Base-by-base conservation (phyloP, 2,797 vertebrate species). In the Sebastes hubbsi region DNA sequence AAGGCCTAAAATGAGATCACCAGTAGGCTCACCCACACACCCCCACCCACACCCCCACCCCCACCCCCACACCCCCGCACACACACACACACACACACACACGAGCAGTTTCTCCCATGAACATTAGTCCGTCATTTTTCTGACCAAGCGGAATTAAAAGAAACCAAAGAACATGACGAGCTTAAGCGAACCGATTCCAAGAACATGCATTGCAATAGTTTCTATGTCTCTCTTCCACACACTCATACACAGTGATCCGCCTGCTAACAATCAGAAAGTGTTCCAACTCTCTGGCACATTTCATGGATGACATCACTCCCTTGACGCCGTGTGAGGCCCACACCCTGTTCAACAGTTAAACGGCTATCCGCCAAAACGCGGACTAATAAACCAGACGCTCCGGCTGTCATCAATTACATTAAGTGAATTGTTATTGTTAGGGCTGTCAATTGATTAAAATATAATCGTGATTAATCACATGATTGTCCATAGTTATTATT, bases 281-380 rank as follows among this genome's bases (percentile, higher is more conserved):
- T 92, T 93, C 87, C 90, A 90, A 79, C 67, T 87, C 85, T 89
- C 76, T 89, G 90, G 90, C 87, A 91, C 83, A 80, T 88, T 87
- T 88, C 61, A 67, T 29, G 73, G 61, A 93, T 95, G 91, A 95
- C 92, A 90, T 96, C 94, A 95, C 84, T 90, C 89, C 80, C 87
- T 64, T 60, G 84, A 91, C 80, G 54, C 77, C 24, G 68, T 85
- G 82, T 80, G 80, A 89, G 88, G 87, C 84, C 91, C 88, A 92
- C 92, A 75, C 91, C 93, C 91, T 78, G 71, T 75, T 78, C 69
- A 75, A 68, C 78, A 67, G 78, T 78, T 75, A 64, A 67, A 80
- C 4, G 2, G 42, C 38, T 58, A 25, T 24, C 61, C 82, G 72
- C 60, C 67, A 54, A 46, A 12, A 14, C 58, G 34, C 18, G 63